Conservation (phyloP, 2,797 vertebrate species). For the Xiphophorus birchmanni region DNA sequence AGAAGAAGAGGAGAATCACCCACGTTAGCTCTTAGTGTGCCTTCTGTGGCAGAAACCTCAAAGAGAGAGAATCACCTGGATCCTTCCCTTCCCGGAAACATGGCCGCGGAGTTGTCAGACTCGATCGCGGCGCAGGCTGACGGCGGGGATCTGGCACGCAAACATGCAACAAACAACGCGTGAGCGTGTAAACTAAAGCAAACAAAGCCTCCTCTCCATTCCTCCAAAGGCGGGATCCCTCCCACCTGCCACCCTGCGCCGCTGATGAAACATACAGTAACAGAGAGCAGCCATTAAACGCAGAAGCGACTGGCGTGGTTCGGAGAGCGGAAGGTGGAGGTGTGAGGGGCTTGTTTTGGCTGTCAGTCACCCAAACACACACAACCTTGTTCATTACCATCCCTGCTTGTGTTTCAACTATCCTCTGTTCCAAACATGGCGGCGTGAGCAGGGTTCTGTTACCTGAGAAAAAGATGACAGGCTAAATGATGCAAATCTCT, state of each 20-base stretch:
- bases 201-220: constrained; percentile 76
- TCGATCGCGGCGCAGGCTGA: constrained; percentile 72
- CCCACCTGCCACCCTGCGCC: constrained; percentile 75
- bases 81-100: constrained; percentile 68
- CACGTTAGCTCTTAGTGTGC: constrained; percentile 65
- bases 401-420: constrained; percentile 65
- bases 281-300: constrained; percentile 75
- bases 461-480: constrained; percentile 70
- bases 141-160: constrained; percentile 73
- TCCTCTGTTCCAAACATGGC: constrained; percentile 57
- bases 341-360: constrained; percentile 61
- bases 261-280: constrained; percentile 84
- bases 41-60: constrained; percentile 50
- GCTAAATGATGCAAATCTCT: constrained; percentile 66
- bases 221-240: constrained; percentile 76
- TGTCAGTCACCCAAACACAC: constrained; percentile 38
- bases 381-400: constrained; percentile 75
- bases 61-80: constrained; percentile 54
- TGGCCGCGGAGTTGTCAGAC: constrained; percentile 77
- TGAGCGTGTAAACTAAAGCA: constrained; percentile 83
- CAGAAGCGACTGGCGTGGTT: constrained; percentile 62
- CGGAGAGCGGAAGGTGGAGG: constrained; percentile 18
- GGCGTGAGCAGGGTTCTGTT: constrained; percentile 55
- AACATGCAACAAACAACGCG: constrained; percentile 80
- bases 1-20: constrained; percentile 63